These are phyloP conservation scores for Lota lota DNA, from an alignment of 2,113 vertebrate genomes.

Conservation along the genomic window DNA sequence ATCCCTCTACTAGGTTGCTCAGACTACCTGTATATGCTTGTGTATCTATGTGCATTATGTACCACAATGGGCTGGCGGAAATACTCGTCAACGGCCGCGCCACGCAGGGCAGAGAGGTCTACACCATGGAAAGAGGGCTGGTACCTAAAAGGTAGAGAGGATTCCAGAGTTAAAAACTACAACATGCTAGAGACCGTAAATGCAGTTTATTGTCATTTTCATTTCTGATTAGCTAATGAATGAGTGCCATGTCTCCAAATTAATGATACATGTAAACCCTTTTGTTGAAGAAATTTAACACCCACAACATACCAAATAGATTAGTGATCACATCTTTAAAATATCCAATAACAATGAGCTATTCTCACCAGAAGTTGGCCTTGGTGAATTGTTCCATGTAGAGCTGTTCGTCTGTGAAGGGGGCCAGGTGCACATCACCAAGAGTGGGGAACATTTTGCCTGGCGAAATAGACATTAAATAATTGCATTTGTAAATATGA, in stretches of 20 bases:
- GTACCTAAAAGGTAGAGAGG: conserved; percentile 75
- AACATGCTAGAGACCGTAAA: too few relatives aligned
- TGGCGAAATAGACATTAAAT: conserved; percentile 34
- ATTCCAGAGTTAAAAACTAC: too few relatives aligned
- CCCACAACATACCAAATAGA: too few relatives aligned
- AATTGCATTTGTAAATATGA: too few relatives aligned
- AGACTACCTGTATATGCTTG: background rate
- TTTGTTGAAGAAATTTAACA: too few relatives aligned
- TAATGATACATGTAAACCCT: too few relatives aligned
- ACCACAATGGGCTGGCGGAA: conserved; percentile 96
- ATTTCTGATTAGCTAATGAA: too few relatives aligned
- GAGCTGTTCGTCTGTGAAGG: conserved; percentile 95
- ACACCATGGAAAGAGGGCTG: conserved; percentile 97
- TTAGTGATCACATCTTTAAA: too few relatives aligned
- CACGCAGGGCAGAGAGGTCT: conserved; percentile 87
- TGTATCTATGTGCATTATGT: conserved; percentile 25
- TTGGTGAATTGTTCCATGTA: conserved; percentile 99
- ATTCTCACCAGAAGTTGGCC: conserved; percentile 93
- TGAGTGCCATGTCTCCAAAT: too few relatives aligned
- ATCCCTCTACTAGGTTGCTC: too few relatives aligned
- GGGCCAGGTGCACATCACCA: conserved; percentile 91
- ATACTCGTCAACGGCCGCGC: conserved; percentile 92
- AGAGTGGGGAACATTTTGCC: conserved; percentile 98
- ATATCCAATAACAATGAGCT: too few relatives aligned
- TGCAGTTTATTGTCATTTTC: too few relatives aligned